Base-by-base conservation (phyloP, 2,113 vertebrate genomes). In the Aegithalos caudatus region DNA sequence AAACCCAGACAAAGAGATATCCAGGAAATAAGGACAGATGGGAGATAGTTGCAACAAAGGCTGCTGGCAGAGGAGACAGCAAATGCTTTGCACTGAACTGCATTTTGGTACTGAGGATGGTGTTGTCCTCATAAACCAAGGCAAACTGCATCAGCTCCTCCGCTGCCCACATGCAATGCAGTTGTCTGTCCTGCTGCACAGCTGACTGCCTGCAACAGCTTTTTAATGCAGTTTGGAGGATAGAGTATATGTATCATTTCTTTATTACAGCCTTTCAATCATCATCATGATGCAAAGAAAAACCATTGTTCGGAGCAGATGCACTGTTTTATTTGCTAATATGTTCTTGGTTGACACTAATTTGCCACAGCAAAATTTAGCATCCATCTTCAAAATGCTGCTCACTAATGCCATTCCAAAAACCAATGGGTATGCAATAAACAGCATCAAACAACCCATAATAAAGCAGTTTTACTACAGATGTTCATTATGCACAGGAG, bases 401-500 rank as follows among this genome's bases (percentile, higher is more conserved):
- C 86, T 93, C 66, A 40, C 53, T 90, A 91, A 88, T 83, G 84
- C 69, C 76, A 91, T 96, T 89, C 84, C 48, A 83, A 94, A 91
- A 95, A 94, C 79, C 81, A 86, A 94, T 82, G 86, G 95, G 33
- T 70, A 24, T 58, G 72, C 58, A 84, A 85, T 92, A 95, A 92
- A 90, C 73, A 85, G 67, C 45, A 82, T 93, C 90, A 86, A 93
- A 91, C 77, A 83, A 74, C 45, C 38, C 28, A 50, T 87, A 94
- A 97, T 93, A 95, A 97, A 96, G 53, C 92, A 72, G 61, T 95
- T 96, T 96, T 94, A 94, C 73, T 95, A 92, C 95, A 97, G 97
- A 96, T 95, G 96, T 97, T 97, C 95, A 94, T 97, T 97, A 97
- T 86, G 87, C 90, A 94, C 91, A 88, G 58, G 81, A 95, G 80